Percentiles rank a stretch among this genome's conserved stretches.
phyloP scores from a whole-genome alignment of 2,888 invertebrate genomes.

The Horisme vitalbata region DNA sequence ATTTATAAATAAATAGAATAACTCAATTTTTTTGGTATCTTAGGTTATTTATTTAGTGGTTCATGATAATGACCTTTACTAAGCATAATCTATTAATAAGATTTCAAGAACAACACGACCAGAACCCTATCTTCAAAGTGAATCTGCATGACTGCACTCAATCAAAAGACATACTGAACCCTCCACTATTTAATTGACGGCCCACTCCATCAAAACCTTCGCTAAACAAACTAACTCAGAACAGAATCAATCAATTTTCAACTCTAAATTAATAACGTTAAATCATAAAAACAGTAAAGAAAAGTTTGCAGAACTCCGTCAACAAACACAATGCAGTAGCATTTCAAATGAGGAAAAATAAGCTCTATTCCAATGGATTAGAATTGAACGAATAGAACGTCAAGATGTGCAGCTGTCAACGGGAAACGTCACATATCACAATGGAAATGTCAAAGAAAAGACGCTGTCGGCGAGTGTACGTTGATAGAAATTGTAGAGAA shows the following conservation, averaged over 20 bases:
- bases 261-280: conserved; percentile 43
- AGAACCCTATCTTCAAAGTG: conserved; percentile 50
- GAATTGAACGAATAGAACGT: conserved; percentile 26
- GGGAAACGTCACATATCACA: conserved; percentile 64
- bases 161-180: conserved; percentile 70
- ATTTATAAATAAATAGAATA: too few species aligned
- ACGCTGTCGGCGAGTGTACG: conserved; percentile 47
- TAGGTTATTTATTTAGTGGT: too few species aligned
- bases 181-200: conserved; percentile 77
- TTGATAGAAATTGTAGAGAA: conserved; percentile 47
- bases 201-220: conserved; percentile 78
- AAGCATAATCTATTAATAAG: too few species aligned
- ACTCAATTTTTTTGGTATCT: too few species aligned
- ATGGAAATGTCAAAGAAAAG: conserved; percentile 59
- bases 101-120: conserved; percentile 30
- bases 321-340: conserved; percentile 40
- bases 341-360: conserved; percentile 31
- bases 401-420: conserved; percentile 60
- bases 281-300: conserved; percentile 42
- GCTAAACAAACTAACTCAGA: conserved; percentile 45
- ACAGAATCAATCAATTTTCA: conserved; percentile 39
- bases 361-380: conserved; percentile 36
- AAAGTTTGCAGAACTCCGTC: conserved; percentile 45
- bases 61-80: too few species aligned
- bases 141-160: conserved; percentile 77